A percentile compares a stretch with the other conserved stretches of the same genome.
Conservation (phyloP, 2,888 invertebrate species). For the Lordiphosa andalusiaca region DNA sequence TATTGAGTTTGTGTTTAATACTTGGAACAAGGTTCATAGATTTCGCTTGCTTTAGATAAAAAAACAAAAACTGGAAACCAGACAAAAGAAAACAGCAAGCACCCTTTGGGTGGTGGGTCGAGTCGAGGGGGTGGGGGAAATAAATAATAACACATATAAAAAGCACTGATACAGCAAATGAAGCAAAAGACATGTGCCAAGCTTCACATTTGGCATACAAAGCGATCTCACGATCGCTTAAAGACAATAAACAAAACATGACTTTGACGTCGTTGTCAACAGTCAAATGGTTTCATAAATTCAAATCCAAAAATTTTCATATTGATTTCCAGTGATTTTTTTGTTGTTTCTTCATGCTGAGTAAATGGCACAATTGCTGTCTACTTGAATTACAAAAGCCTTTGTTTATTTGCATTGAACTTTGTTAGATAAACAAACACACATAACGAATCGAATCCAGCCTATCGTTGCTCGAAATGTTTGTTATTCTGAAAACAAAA, state of each 20-base stretch:
- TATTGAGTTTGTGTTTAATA: slow-evolving; percentile 11
- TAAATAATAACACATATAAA: slow-evolving; percentile 26
- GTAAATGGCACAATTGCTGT: slow-evolving; percentile 46
- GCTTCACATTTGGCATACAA: slow-evolving; percentile 52
- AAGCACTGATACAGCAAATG: slow-evolving; percentile 43
- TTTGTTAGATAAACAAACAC: slow-evolving; percentile 32
- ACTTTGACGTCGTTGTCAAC: slow-evolving; percentile 39
- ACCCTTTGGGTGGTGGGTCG: too few species aligned
- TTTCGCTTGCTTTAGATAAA: slow-evolving; percentile 14
- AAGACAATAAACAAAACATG: slow-evolving; percentile 27
- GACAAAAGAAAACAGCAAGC: slow-evolving; percentile 1
- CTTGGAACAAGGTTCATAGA: slow-evolving; percentile 30
- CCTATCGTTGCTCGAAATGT: too few species aligned
- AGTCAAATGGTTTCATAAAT: slow-evolving; percentile 51
- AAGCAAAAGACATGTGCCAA: slow-evolving; percentile 54
- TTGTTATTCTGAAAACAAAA: too few species aligned
- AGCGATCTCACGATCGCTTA: slow-evolving; percentile 43
- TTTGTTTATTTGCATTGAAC: slow-evolving; percentile 47
- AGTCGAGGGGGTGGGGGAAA: not conserved
- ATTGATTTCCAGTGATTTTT: slow-evolving; percentile 51
- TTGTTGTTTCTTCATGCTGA: slow-evolving; percentile 10
- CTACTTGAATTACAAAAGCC: slow-evolving; percentile 38
- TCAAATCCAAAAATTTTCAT: slow-evolving; percentile 42
- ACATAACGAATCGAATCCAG: not conserved
- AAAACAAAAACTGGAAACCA: slow-evolving; percentile 11